These are phyloP conservation scores for Python bivittatus DNA, from an alignment of 2,113 vertebrate species.

Conservation along the genomic window DNA sequence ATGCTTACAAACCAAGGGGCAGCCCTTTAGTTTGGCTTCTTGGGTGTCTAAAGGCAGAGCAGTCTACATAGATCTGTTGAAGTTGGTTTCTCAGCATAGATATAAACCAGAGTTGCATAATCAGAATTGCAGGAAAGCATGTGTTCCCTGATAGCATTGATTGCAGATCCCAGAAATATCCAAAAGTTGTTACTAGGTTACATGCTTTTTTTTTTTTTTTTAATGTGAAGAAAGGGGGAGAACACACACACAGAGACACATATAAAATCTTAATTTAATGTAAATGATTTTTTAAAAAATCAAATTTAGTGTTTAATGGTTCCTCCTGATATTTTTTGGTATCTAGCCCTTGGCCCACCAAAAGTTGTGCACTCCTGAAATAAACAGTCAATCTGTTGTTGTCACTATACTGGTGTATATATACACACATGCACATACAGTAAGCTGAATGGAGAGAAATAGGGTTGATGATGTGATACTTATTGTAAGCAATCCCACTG, in stretches of 20 bases:
- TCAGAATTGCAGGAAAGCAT: not conserved
- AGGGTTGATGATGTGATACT: not conserved
- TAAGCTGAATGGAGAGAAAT: not conserved
- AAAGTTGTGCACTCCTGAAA: not conserved
- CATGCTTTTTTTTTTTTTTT: too few species aligned
- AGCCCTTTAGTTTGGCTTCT: not conserved
- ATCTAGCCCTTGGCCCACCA: not conserved
- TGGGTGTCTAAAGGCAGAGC: not conserved
- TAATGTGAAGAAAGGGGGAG: not conserved
- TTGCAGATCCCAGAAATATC: not conserved
- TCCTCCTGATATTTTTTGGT: not conserved
- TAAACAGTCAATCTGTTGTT: not conserved
- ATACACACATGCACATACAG: not conserved
- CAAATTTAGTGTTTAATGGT: not conserved
- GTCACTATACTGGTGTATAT: not conserved
- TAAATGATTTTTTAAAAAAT: not conserved
- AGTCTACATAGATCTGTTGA: not conserved
- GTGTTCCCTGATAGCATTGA: not conserved
- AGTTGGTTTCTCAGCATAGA: not conserved
- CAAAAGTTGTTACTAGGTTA: not conserved
- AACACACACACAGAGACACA: too few species aligned
- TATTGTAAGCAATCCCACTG: not conserved
- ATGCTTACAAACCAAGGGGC: not conserved
- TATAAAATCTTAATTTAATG: too few species aligned
- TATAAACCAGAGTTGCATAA: not conserved